Conservation (phyloP, 2,888 invertebrate genomes). For the Sphaerophoria taeniata region DNA sequence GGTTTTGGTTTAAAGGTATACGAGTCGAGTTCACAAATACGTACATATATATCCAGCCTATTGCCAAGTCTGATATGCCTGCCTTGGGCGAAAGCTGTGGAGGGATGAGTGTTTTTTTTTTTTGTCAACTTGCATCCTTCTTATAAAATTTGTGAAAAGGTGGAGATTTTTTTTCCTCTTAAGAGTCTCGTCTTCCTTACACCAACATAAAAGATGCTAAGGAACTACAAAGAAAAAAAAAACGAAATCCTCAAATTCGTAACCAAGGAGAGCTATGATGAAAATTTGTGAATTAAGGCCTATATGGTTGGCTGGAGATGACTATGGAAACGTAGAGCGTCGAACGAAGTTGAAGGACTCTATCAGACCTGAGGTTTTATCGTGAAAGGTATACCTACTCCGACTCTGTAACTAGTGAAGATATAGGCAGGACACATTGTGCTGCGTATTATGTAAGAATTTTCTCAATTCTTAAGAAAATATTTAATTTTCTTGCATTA, state of each 20-base stretch:
- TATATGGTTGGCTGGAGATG: constrained; percentile 45
- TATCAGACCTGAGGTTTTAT: constrained; percentile 67
- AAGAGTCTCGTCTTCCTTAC: constrained; percentile 11
- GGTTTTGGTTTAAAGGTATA: constrained; percentile 46
- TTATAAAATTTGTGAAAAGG: constrained; percentile 36
- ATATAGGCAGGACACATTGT: constrained; percentile 56
- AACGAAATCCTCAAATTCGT: constrained; percentile 33
- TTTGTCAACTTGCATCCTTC: constrained; percentile 35
- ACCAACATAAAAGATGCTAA: not conserved
- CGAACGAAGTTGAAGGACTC: constrained; percentile 47
- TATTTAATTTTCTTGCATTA: constrained; percentile 72
- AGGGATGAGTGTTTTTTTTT: constrained; percentile 53
- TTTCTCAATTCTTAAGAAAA: constrained; percentile 56
- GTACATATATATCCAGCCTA: constrained; percentile 29
- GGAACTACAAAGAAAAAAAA: not conserved
- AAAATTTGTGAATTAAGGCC: constrained; percentile 32
- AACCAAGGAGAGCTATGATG: constrained; percentile 38
- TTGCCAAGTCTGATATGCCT: constrained; percentile 64
- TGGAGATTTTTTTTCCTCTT: constrained; percentile 18
- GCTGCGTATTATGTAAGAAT: constrained; percentile 61
- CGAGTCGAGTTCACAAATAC: constrained; percentile 1
- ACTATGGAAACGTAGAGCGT: constrained; percentile 3
- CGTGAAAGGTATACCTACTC: constrained; percentile 21
- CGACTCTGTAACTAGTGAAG: constrained; percentile 46
- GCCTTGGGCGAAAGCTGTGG: constrained; percentile 45